These are phyloP conservation scores for Lasioglossum vierecki DNA, from an alignment of 2,888 invertebrate genomes.

Conservation along the genomic window DNA sequence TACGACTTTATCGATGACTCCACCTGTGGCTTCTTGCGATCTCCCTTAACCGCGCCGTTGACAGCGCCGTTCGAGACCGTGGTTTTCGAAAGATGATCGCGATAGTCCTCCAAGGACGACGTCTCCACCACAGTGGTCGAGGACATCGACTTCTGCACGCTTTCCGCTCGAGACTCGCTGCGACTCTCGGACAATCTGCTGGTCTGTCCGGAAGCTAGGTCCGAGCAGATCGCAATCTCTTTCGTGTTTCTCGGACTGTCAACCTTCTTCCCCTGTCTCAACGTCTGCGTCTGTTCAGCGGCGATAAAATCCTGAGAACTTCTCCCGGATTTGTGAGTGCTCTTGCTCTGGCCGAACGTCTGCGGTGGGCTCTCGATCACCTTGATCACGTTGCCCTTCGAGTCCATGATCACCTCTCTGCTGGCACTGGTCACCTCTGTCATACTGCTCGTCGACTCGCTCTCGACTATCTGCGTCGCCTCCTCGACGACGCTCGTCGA, in stretches of 20 bases:
- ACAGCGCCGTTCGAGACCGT: neutral
- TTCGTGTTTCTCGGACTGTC: neutral
- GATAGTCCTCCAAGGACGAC: constrained; percentile 58
- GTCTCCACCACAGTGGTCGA: constrained; percentile 62
- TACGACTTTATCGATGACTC: constrained; percentile 65
- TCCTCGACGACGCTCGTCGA: constrained; percentile 78
- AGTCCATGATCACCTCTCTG: constrained; percentile 78
- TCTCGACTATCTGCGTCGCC: constrained; percentile 71
- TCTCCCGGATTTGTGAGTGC: constrained; percentile 59
- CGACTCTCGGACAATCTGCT: constrained; percentile 43
- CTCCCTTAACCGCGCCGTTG: constrained; percentile 5
- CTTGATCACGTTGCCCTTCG: constrained; percentile 78
- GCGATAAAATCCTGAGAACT: constrained; percentile 74
- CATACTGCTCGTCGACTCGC: constrained; percentile 74
- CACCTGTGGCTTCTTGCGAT: constrained; percentile 18
- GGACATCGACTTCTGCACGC: constrained; percentile 51
- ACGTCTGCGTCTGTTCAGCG: constrained; percentile 69
- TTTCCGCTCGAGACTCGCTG: constrained; percentile 60
- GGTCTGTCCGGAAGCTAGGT: neutral
- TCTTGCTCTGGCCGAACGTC: constrained; percentile 56
- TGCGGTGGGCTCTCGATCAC: constrained; percentile 73
- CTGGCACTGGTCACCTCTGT: constrained; percentile 76
- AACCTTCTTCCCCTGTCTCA: constrained; percentile 45
- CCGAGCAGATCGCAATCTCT: constrained; percentile 14
- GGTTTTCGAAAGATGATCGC: constrained; percentile 33